A percentile compares a stretch with the other conserved stretches of the same genome.
Conservation (phyloP, 1,140 invertebrate species). For the Trichogramma pretiosum region DNA sequence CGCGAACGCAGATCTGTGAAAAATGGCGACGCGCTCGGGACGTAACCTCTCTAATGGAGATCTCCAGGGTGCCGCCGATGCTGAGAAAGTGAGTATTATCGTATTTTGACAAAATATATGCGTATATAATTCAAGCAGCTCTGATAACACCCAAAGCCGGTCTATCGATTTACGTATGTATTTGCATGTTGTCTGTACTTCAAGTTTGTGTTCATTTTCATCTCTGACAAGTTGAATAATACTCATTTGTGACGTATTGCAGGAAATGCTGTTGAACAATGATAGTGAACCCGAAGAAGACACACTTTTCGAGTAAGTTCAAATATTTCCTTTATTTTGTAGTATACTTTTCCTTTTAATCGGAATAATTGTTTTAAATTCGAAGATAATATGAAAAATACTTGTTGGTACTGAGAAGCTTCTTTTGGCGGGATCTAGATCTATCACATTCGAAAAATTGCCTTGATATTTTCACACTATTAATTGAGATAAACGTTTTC, state of each 20-base stretch:
- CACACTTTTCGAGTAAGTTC: constrained; percentile 33
- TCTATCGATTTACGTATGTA: neutral
- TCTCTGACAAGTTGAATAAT: constrained; percentile 3
- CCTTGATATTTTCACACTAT: too few species aligned
- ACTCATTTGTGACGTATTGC: constrained; percentile 10
- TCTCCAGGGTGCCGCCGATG: constrained; percentile 26
- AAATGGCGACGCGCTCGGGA: constrained; percentile 16
- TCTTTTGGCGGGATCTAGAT: neutral
- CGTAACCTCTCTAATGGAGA: constrained; percentile 30
- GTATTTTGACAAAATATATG: neutral
- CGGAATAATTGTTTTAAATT: too few species aligned
- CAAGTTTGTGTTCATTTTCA: constrained; percentile 4
- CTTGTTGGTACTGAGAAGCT: constrained; percentile 1
- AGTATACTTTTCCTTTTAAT: too few species aligned
- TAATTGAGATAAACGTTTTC: too few species aligned
- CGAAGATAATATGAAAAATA: too few species aligned
- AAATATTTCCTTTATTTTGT: constrained; percentile 6
- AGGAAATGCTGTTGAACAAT: constrained; percentile 36
- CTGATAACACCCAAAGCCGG: too few species aligned
- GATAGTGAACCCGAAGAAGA: constrained; percentile 39
- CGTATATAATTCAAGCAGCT: too few species aligned
- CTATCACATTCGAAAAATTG: too few species aligned
- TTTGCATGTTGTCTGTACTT: neutral
- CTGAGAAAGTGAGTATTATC: constrained; percentile 32
- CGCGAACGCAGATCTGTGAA: neutral